Conservation (phyloP, 2,113 vertebrate species). For the Aspiorhynchus laticeps region DNA sequence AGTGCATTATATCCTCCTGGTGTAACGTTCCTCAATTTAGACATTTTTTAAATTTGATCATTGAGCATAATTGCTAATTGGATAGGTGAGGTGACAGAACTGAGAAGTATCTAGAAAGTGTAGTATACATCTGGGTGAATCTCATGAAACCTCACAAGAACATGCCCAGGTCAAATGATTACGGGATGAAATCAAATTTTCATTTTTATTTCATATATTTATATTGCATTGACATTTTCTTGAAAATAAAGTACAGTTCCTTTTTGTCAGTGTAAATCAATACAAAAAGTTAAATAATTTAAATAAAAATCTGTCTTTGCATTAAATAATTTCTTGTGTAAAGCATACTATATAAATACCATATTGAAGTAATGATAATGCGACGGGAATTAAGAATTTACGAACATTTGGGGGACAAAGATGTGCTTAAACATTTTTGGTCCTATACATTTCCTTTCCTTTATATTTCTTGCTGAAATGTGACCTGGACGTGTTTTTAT, state of each 20-base stretch:
- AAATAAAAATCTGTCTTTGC: too few relatives aligned
- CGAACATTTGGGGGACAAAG: background rate
- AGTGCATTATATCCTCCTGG: background rate
- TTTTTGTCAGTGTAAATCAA: too few relatives aligned
- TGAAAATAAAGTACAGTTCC: too few relatives aligned
- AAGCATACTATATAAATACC: too few relatives aligned
- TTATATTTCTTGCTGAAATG: background rate
- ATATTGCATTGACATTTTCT: too few relatives aligned
- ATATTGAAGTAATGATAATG: too few relatives aligned
- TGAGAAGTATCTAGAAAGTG: conserved; percentile 55
- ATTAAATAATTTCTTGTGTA: too few relatives aligned
- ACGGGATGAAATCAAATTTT: too few relatives aligned
- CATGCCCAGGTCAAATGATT: background rate
- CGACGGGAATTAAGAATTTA: background rate
- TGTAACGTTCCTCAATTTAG: background rate
- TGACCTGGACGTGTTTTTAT: background rate
- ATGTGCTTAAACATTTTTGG: background rate
- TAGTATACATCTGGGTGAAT: background rate
- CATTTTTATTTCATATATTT: too few relatives aligned
- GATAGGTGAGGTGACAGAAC: conserved; percentile 71
- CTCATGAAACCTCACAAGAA: background rate
- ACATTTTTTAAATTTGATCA: too few relatives aligned
- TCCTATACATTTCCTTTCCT: background rate
- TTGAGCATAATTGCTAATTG: too few relatives aligned
- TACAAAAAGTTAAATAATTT: too few relatives aligned